Evolutionary conservation across 2,797 vertebrate genomes (phyloP), one percentile per base, ranked within the genome.

Genomic region (Adelosebastes latens): DNA sequence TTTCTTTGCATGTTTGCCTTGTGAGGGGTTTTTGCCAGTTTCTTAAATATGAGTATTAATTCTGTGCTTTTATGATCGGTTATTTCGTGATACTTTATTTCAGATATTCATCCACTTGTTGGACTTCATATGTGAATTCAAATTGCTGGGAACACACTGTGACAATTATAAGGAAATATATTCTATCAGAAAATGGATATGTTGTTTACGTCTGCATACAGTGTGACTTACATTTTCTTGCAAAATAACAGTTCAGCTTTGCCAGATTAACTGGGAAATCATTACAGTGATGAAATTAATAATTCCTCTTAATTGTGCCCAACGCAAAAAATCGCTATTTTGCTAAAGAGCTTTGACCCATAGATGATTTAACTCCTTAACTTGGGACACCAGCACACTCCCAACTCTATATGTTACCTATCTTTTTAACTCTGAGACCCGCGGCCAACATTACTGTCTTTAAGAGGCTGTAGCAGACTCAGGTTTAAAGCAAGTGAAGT

Each of bases 281-380:
- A 32, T 58, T 31, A 10, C 1, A 1, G 8, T 64, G 34, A 64
- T 49, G 12, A 66, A 60, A 27, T 13, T 1, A 34, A 20, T 42
- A 3, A 29, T 29, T 65, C 22, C 14, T 74, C 27, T 9, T 61
- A 11, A 52, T 8, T 56, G 16, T 20, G 18, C 58, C 27, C 27
- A 6, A 6, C 0, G 5, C 60, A 62, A 22, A 22, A 34, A 32
- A 1, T 0, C 1, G 6, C 3, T 56, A 10, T 9, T 32, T 27
- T 58, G n/a, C 14, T 2, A 11, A 36, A 24, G 49, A 32, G 12
- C 4, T 16, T 10, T 10, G 0, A 31, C 7, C n/a, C 12, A 24
- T 5, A 6, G 18, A 49, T 49, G 18, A 49, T 49, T 56, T 25
- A 20, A 49, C n/a, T 53, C 22, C 14, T 11, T 42, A 29, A 20